A percentile compares a stretch with the other conserved stretches of the same genome.
phyloP scores from a whole-genome alignment of 2,888 invertebrate genomes.

The Empis livida region DNA sequence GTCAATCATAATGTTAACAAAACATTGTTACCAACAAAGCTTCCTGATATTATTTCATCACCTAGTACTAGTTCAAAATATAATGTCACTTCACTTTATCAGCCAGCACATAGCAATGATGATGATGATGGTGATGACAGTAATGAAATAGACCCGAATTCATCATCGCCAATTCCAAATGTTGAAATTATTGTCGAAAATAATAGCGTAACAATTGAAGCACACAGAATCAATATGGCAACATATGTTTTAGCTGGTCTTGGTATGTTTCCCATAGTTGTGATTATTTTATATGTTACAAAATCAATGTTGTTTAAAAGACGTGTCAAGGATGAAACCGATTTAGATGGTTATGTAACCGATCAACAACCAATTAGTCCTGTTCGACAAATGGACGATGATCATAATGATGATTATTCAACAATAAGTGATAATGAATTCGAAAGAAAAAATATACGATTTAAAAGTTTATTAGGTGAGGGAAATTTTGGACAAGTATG shows the following conservation, averaged over 20 bases:
- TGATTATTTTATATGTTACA: slow-evolving; percentile 44
- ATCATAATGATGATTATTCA: slow-evolving; percentile 27
- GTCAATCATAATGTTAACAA: not conserved
- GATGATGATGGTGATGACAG: not conserved
- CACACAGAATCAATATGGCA: slow-evolving; percentile 45
- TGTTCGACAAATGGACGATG: slow-evolving; percentile 28
- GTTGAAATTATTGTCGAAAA: slow-evolving; percentile 15
- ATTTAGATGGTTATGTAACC: slow-evolving; percentile 48
- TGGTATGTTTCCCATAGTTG: slow-evolving; percentile 45
- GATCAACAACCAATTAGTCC: slow-evolving; percentile 39
- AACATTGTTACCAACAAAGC: not conserved
- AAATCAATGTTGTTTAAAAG: slow-evolving; percentile 42
- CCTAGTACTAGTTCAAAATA: not conserved
- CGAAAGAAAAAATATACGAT: slow-evolving; percentile 58
- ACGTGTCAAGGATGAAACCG: slow-evolving; percentile 36
- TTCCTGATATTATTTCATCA: not conserved
- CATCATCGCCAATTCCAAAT: not conserved
- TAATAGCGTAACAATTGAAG: slow-evolving; percentile 44
- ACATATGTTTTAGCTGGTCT: slow-evolving; percentile 48
- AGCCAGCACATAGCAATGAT: not conserved
- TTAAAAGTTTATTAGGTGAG: slow-evolving; percentile 68
- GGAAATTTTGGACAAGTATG: slow-evolving; percentile 81
- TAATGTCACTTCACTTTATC: not conserved
- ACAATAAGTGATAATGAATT: slow-evolving; percentile 46
- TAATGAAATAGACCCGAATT: slow-evolving; percentile 1